A percentile compares a stretch with the other conserved stretches of the same genome.
These are phyloP conservation scores for Leptinotarsa juncta DNA, from an alignment of 2,888 invertebrate species.

Conservation along the genomic window DNA sequence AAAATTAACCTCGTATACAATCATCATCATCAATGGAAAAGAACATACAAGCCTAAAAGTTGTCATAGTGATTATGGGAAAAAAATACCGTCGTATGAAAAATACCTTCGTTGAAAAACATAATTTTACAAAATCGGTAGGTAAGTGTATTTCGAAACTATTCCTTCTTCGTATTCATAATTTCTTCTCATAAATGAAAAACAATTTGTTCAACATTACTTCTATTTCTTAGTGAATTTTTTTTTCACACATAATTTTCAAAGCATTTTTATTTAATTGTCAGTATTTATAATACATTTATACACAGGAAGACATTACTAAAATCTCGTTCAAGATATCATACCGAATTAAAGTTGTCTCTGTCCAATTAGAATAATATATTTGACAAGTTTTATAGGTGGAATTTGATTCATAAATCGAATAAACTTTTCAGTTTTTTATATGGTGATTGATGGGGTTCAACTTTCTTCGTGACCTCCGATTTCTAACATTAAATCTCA, in stretches of 20 bases:
- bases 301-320: slow-evolving; percentile 33
- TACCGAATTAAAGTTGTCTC: slow-evolving; percentile 25
- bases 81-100: too few relatives aligned
- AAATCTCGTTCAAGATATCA: slow-evolving; percentile 29
- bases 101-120: too few relatives aligned
- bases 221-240: too few relatives aligned
- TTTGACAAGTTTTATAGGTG: slow-evolving; percentile 30
- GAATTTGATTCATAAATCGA: not conserved
- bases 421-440: not conserved
- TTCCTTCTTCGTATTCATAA: too few relatives aligned
- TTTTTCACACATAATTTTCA: not conserved
- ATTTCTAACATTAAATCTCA: not conserved
- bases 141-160: too few relatives aligned
- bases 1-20: too few relatives aligned
- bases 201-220: too few relatives aligned
- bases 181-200: too few relatives aligned
- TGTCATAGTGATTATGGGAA: too few relatives aligned
- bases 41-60: too few relatives aligned
- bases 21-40: too few relatives aligned
- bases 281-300: not conserved
- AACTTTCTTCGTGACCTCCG: not conserved
- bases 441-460: not conserved
- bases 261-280: not conserved
- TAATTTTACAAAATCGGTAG: too few relatives aligned
- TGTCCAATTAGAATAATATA: slow-evolving; percentile 32